These are phyloP conservation scores for Drosophila pseudoobscura DNA, from an alignment of 1,140 invertebrate species.

Conservation along the genomic window DNA sequence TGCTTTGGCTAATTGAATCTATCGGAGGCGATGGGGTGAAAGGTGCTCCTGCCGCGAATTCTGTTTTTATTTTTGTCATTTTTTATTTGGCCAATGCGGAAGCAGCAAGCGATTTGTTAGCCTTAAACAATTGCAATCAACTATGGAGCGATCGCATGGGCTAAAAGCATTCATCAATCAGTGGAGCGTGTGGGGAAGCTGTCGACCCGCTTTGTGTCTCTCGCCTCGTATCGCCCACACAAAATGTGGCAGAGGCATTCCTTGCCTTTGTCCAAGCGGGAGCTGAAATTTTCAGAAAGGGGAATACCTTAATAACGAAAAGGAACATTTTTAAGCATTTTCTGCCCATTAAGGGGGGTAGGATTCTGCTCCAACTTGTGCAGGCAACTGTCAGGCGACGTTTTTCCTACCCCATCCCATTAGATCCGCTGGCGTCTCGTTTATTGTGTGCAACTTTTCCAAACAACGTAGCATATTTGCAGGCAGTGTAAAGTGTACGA, in stretches of 20 bases:
- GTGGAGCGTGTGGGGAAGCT: not conserved
- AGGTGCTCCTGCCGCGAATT: slow-evolving; percentile 31
- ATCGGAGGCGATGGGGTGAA: slow-evolving; percentile 40
- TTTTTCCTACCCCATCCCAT: no score
- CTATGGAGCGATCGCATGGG: slow-evolving; percentile 29
- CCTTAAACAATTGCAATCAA: slow-evolving; percentile 57
- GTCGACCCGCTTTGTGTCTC: not conserved
- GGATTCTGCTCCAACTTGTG: no score
- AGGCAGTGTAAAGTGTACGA: no score
- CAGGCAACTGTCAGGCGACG: no score
- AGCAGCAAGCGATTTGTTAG: slow-evolving; percentile 50
- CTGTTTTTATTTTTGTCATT: slow-evolving; percentile 8
- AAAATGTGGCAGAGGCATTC: not conserved
- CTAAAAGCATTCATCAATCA: slow-evolving; percentile 51
- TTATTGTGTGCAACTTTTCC: no score
- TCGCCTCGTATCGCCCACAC: slow-evolving; percentile 14
- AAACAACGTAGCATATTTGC: no score
- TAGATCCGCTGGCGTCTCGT: no score
- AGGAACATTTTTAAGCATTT: no score
- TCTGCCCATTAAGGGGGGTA: no score
- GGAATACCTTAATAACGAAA: no score
- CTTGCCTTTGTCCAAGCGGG: no score
- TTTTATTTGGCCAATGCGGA: slow-evolving; percentile 38
- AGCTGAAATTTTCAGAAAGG: no score
- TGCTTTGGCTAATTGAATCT: slow-evolving; percentile 49